Percentiles rank a stretch among this genome's conserved stretches.
These are phyloP conservation scores for Glossosoma conforme DNA, from an alignment of 1,140 invertebrate species.

Conservation along the genomic window DNA sequence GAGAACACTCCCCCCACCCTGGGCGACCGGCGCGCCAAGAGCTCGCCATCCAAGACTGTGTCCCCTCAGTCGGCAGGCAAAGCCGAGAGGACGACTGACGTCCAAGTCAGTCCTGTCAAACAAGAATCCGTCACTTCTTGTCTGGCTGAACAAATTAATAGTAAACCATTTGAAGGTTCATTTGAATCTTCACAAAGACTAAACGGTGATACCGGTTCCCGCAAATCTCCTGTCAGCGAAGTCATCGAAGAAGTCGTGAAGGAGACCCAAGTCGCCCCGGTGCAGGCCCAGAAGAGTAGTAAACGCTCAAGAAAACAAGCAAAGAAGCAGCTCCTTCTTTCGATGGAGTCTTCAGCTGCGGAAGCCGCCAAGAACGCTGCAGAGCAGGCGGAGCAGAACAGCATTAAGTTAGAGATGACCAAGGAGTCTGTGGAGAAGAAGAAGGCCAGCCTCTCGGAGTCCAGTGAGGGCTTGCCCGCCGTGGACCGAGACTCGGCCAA, in stretches of 20 bases:
- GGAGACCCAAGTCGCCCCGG: background rate
- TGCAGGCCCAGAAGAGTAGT: conserved; percentile 8
- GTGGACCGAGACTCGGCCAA: conserved; percentile 62
- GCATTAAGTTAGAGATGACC: background rate
- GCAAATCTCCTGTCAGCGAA: conserved; percentile 16
- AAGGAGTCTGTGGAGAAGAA: background rate
- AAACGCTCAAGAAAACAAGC: conserved; percentile 10
- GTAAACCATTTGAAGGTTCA: conserved; percentile 19
- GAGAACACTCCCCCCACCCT: conserved; percentile 22
- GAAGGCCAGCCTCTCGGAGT: background rate
- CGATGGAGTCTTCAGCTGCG: no score
- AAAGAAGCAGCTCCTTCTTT: no score
- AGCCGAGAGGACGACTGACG: conserved; percentile 2
- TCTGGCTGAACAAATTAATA: conserved; percentile 17
- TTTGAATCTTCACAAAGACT: background rate
- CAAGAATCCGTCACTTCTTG: conserved; percentile 9
- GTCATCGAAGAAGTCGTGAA: conserved; percentile 19
- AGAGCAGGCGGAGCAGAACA: background rate
- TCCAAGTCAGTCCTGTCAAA: conserved; percentile 7
- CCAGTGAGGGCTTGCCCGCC: conserved; percentile 11
- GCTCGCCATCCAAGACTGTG: conserved; percentile 11
- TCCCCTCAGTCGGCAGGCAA: background rate
- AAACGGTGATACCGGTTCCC: background rate
- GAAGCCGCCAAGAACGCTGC: no score
- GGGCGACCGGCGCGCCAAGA: conserved; percentile 12